phyloP scores from a whole-genome alignment of 2,113 vertebrate genomes.

The cat (Felis catus) region F.catus_Fca126_mat1.0 CM031419.1:135287501-135288000 shows the following conservation, averaged over 20 bases:
- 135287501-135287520: not conserved
- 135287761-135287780: too few species aligned
- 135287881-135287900: too few species aligned
- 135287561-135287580: conserved; percentile 29
- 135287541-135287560: not conserved
- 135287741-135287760: not conserved
- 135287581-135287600: not conserved
- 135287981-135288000: conserved; percentile 43
- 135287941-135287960: too few species aligned
- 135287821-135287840: too few species aligned
- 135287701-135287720: conserved; percentile 22
- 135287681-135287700: not conserved
- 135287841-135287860: too few species aligned
- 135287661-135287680: conserved; percentile 21
- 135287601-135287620: conserved; percentile 6
- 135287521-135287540: conserved; percentile 32
- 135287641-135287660: not conserved
- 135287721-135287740: not conserved
- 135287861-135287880: too few species aligned
- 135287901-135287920: too few species aligned
- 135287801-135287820: too few species aligned
- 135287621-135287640: conserved; percentile 10
- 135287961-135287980: not conserved
- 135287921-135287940: too few species aligned
- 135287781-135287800: too few species aligned